These are phyloP conservation scores for Tupaia tana DNA, from an alignment of 2,113 vertebrate species.

Conservation along the genomic window DNA sequence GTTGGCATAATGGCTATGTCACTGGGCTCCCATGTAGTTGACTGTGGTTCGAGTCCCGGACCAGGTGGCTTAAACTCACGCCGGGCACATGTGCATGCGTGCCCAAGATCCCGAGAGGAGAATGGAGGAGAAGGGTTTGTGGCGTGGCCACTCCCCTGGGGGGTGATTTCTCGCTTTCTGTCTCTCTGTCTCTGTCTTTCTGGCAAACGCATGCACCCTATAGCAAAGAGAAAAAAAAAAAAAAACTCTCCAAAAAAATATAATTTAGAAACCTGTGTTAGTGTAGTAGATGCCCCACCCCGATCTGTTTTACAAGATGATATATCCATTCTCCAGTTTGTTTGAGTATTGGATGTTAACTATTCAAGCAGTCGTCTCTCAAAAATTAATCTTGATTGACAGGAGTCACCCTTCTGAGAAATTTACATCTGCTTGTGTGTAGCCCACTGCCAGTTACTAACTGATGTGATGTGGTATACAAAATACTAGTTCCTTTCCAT, in stretches of 20 bases:
- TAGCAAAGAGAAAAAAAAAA: too few relatives aligned
- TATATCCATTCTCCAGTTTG: background rate
- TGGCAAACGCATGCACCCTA: too few relatives aligned
- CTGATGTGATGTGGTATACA: background rate
- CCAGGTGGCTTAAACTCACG: too few relatives aligned
- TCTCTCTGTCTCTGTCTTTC: too few relatives aligned
- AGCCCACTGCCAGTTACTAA: background rate
- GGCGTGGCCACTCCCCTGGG: too few relatives aligned
- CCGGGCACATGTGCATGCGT: too few relatives aligned
- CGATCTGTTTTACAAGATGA: background rate
- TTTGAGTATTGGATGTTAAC: background rate
- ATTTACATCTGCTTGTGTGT: background rate
- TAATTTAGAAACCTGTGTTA: conserved; percentile 14
- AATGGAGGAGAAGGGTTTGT: too few relatives aligned
- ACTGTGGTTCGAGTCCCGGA: too few relatives aligned
- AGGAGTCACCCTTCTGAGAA: background rate
- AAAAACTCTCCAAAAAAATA: background rate
- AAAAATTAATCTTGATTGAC: background rate
- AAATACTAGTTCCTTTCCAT: background rate
- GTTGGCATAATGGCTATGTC: too few relatives aligned
- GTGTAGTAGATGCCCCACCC: background rate
- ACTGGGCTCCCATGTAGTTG: too few relatives aligned
- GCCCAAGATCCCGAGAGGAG: too few relatives aligned
- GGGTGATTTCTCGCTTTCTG: too few relatives aligned
- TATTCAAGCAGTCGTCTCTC: background rate